Conservation (phyloP, 1,140 invertebrate species). For the Ceratosolen fusciceps region DNA sequence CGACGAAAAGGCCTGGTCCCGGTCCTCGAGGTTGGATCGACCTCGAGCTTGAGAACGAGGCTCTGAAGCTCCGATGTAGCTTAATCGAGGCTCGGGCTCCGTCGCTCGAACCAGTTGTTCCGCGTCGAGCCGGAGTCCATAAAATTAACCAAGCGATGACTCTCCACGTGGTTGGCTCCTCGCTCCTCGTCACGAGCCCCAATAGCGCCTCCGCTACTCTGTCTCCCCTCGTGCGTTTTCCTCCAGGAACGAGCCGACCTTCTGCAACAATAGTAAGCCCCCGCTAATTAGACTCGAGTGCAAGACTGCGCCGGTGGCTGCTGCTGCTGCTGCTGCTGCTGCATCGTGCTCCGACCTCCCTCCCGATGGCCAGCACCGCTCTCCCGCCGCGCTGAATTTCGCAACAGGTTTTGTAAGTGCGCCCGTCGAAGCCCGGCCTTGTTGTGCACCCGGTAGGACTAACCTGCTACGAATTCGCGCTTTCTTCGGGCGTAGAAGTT, state of each 20-base stretch:
- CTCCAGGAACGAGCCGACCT: neutral
- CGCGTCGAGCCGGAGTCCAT: conserved; percentile 16
- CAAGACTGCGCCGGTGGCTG: too few species aligned
- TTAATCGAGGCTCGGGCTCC: neutral
- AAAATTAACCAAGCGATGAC: neutral
- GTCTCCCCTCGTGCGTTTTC: conserved; percentile 9
- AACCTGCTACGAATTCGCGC: conserved; percentile 15
- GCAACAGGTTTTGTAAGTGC: neutral
- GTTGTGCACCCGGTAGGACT: neutral
- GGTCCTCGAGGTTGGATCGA: neutral
- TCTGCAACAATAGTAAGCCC: conserved; percentile 5
- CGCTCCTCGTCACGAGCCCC: neutral
- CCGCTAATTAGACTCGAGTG: neutral
- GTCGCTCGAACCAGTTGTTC: conserved; percentile 15
- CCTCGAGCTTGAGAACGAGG: too few species aligned
- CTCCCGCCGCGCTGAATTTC: neutral
- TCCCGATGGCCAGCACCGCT: neutral
- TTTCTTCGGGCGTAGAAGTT: neutral
- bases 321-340: neutral
- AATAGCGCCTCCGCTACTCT: neutral
- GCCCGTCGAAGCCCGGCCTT: neutral
- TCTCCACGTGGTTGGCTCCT: conserved; percentile 52
- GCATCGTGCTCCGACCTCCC: too few species aligned
- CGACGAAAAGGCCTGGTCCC: neutral
- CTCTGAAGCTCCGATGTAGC: too few species aligned